A percentile compares a stretch with the other conserved stretches of the same genome.
These are phyloP conservation scores for roundworm (Caenorhabditis elegans) DNA, from an alignment of 1,140 invertebrate genomes.

Conservation along the genomic window DNA sequence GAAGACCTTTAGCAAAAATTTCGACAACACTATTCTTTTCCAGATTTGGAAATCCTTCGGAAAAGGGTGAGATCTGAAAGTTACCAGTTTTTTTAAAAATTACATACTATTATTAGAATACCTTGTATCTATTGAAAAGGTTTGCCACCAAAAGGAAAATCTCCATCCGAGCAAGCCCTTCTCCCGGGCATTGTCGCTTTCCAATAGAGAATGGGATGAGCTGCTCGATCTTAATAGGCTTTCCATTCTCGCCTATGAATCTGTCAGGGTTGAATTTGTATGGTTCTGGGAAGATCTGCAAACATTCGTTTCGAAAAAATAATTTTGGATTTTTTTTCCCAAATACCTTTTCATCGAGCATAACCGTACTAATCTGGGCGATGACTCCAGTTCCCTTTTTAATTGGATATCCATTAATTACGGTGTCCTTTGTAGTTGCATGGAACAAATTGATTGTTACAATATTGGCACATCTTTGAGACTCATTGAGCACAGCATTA, in stretches of 20 bases:
- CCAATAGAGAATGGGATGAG: conserved; percentile 87
- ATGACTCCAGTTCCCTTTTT: conserved; percentile 76
- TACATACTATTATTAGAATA: too few species aligned
- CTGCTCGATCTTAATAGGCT: conserved; percentile 74
- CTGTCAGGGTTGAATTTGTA: conserved; percentile 79
- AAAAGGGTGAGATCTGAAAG: background rate
- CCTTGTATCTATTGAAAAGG: conserved; percentile 77
- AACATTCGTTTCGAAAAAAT: background rate
- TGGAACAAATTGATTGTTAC: conserved; percentile 41
- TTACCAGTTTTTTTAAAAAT: background rate
- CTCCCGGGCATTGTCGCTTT: conserved; percentile 82
- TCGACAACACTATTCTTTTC: too few species aligned
- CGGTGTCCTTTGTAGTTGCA: conserved; percentile 70
- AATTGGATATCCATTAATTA: conserved; percentile 72
- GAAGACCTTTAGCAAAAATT: too few species aligned
- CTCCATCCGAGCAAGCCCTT: conserved; percentile 85
- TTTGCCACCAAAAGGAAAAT: conserved; percentile 84
- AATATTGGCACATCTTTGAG: conserved; percentile 46
- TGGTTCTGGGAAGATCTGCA: conserved; percentile 76
- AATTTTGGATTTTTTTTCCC: background rate
- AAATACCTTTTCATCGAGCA: conserved; percentile 78
- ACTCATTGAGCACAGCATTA: conserved; percentile 45
- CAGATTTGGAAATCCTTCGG: background rate
- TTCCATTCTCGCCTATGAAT: conserved; percentile 78
- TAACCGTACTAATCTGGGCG: conserved; percentile 80